phyloP scores from a whole-genome alignment of 92 coral and sea anemone species.

The Diadumene lineata region DNA sequence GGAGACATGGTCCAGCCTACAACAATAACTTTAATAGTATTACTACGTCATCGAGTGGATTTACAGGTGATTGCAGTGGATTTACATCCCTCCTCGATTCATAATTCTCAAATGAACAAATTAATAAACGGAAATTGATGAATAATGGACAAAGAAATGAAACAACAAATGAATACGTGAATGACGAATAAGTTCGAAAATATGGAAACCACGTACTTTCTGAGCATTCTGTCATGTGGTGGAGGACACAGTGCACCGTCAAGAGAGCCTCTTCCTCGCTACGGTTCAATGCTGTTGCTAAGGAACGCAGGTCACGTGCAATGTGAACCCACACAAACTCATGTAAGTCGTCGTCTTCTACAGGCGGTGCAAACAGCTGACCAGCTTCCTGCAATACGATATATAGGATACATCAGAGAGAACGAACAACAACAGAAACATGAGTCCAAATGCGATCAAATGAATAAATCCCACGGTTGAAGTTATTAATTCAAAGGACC shows the following conservation, averaged over 20 bases:
- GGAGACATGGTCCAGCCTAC: background rate
- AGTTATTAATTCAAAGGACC: too few relatives aligned
- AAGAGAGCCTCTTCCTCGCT: conserved; percentile 68
- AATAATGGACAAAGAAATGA: background rate
- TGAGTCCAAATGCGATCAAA: too few relatives aligned
- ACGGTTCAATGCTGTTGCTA: conserved; percentile 61
- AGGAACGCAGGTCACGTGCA: conserved; percentile 52
- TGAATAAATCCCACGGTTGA: too few relatives aligned
- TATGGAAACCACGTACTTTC: conserved; percentile 49
- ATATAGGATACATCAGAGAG: too few relatives aligned
- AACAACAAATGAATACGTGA: background rate
- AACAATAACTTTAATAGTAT: background rate
- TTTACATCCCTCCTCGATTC: background rate
- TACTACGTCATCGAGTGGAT: background rate
- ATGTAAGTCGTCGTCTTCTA: conserved; percentile 6
- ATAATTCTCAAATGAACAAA: background rate
- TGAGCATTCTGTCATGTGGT: conserved; percentile 32
- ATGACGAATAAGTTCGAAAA: too few relatives aligned
- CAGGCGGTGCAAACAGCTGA: conserved; percentile 12
- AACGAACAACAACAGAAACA: too few relatives aligned
- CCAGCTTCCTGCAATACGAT: conserved; percentile 6
- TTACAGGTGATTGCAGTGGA: background rate
- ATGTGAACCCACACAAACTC: conserved; percentile 69
- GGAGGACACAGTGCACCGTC: conserved; percentile 59
- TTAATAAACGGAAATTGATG: background rate